Evolutionary conservation across 2,113 vertebrate species (phyloP).

Genomic region (Ictalurus punctatus): DNA sequence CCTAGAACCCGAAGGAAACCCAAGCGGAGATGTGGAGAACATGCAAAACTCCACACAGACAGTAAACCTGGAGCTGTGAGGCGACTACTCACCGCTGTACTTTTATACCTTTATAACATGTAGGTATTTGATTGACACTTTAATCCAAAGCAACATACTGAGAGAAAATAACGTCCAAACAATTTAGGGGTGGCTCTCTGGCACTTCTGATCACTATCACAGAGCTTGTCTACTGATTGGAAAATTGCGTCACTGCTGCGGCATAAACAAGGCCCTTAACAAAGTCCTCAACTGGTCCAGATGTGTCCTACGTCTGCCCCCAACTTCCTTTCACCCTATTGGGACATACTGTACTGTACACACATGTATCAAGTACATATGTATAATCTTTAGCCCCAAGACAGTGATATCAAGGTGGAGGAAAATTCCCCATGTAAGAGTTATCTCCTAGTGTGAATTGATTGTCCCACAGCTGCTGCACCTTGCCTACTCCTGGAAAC

Average conservation of each 20-base stretch:
- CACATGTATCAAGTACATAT: neutral
- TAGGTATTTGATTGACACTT: neutral
- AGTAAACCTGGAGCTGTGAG: neutral
- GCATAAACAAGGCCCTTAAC: neutral
- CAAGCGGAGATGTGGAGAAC: neutral
- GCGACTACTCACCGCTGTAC: neutral
- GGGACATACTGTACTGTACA: neutral
- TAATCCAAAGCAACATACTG: neutral
- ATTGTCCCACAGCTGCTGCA: slow-evolving; percentile 36
- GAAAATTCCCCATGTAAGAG: slow-evolving; percentile 45
- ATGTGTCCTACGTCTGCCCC: neutral
- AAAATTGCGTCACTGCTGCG: neutral
- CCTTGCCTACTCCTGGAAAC: slow-evolving; percentile 45
- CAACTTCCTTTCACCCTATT: neutral
- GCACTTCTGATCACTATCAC: neutral
- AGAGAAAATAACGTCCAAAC: neutral
- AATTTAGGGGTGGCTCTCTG: neutral
- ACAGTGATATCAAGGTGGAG: slow-evolving; percentile 1
- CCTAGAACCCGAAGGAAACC: neutral
- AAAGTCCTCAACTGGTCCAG: neutral
- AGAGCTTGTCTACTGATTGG: neutral
- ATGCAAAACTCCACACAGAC: neutral
- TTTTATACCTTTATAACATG: neutral
- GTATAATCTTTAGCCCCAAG: neutral
- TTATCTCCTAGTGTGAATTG: slow-evolving; percentile 23